Evolutionary conservation across 2,888 invertebrate species (phyloP).

Genomic region (Azorinus chamasolen): DNA sequence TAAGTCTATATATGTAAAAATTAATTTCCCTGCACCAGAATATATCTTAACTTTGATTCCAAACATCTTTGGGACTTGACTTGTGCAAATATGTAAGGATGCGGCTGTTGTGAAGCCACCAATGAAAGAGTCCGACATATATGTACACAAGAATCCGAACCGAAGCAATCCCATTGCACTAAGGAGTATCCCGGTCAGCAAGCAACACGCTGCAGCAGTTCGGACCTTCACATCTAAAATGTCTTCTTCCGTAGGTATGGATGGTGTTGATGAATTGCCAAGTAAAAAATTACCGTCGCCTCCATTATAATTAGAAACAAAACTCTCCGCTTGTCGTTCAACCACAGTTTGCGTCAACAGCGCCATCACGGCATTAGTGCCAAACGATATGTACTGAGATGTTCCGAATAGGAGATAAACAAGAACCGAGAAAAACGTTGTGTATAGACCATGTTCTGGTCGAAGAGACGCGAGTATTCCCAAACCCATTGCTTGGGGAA

Average conservation of each 20-base stretch:
- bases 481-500: constrained; percentile 82
- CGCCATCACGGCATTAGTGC: constrained; percentile 80
- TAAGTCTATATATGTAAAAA: constrained; percentile 89
- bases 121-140: constrained; percentile 72
- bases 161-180: constrained; percentile 66
- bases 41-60: constrained; percentile 53
- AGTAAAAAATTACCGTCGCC: constrained; percentile 1
- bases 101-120: constrained; percentile 77
- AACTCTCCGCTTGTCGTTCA: constrained; percentile 51
- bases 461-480: constrained; percentile 78
- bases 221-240: constrained; percentile 38
- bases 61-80: constrained; percentile 68
- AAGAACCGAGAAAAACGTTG: constrained; percentile 77
- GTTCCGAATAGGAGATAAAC: constrained; percentile 80
- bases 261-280: neutral
- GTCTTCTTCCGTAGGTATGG: constrained; percentile 39
- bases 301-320: constrained; percentile 6
- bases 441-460: constrained; percentile 78
- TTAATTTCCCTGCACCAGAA: constrained; percentile 63
- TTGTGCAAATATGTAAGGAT: constrained; percentile 70
- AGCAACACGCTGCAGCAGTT: constrained; percentile 42
- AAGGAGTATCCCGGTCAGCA: constrained; percentile 64
- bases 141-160: constrained; percentile 74
- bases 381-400: constrained; percentile 76
- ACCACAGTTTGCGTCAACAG: constrained; percentile 78